These are phyloP conservation scores for Abramis brama DNA, from an alignment of 2,113 vertebrate species.

Conservation along the genomic window DNA sequence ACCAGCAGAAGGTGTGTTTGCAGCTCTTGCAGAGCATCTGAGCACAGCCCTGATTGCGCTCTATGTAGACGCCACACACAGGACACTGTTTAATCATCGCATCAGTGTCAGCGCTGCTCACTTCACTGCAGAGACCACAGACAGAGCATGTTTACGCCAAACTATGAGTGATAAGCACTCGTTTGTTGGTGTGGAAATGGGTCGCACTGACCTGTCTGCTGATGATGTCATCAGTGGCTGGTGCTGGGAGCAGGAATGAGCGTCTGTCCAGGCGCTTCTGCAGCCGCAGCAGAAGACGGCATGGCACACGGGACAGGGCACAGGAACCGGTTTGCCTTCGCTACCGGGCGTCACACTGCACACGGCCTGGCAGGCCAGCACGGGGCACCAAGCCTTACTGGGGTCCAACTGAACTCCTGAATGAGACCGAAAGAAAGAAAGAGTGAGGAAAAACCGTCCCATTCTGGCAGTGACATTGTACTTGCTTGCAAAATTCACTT, in stretches of 20 bases:
- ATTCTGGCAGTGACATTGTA: background rate
- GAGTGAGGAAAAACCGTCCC: background rate
- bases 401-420: conserved; percentile 93
- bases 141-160: background rate
- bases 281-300: conserved; percentile 87
- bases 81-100: conserved; percentile 92
- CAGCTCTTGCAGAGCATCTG: conserved; percentile 99
- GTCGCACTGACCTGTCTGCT: conserved; percentile 79
- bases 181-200: background rate
- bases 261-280: conserved; percentile 81
- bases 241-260: conserved; percentile 77
- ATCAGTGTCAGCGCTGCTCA: conserved; percentile 74
- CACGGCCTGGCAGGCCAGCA: conserved; percentile 86
- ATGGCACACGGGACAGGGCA: conserved; percentile 82
- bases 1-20: conserved; percentile 99
- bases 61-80: conserved; percentile 89
- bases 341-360: conserved; percentile 74
- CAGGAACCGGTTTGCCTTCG: conserved; percentile 71
- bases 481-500: conserved; percentile 6
- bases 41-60: conserved; percentile 95
- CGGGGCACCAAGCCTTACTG: conserved; percentile 88
- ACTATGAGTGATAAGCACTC: background rate
- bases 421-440: background rate
- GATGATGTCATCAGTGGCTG: conserved; percentile 66
- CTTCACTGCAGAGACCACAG: conserved; percentile 44